Base-by-base conservation (phyloP, 2,113 vertebrate species). In the Bujurquina vittata region DNA sequence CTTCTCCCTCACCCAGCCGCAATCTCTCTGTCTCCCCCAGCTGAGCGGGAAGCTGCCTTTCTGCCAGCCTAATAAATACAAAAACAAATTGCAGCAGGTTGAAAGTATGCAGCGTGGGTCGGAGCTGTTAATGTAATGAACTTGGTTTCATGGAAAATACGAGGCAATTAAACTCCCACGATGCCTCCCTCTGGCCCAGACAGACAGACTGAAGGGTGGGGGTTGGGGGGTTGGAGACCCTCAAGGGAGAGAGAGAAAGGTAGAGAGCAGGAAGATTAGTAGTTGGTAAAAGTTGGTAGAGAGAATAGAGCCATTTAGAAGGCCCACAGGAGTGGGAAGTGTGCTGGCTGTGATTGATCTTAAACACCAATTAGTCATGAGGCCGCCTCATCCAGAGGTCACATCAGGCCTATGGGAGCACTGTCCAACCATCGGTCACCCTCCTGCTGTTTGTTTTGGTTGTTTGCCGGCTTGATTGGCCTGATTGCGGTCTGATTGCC, bases 151-250 rank as follows among this genome's bases (percentile, higher is more conserved):
- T 93, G 92, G 94, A 95, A 52, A 95, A 94, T 87, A 92, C 84
- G 58, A 94, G 89, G 94, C 93, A 95, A 95, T 96, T 96, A 95
- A 94, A 96, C 95, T 95, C 95, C 95, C 92, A 95, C 93, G 57
- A 92, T 91, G 91, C 88, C 88, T 86, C 92, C 89, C 91, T 89
- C 83, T 77, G 85, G 87, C 77, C 86, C 83, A 94, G 94, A 93
- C 90, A 87, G 83, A 74, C 82, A 65, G 89, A 75, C 77, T 62
- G 77, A 46, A 60, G 46, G 52, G 35, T 37, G 35, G 35, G 8
- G 35, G 35, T 2, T 1, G 6, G 88, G 69, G 57, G 72, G 65
- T 8, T 56, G 22, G 62, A 86, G 75, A 65, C 60, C 78, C 75
- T 62, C 23, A 22, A 49, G 78, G 23, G 80, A 43, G 79, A n/a